Base-by-base conservation (phyloP, 2,888 invertebrate species). In the Conistra vaccinii region DNA sequence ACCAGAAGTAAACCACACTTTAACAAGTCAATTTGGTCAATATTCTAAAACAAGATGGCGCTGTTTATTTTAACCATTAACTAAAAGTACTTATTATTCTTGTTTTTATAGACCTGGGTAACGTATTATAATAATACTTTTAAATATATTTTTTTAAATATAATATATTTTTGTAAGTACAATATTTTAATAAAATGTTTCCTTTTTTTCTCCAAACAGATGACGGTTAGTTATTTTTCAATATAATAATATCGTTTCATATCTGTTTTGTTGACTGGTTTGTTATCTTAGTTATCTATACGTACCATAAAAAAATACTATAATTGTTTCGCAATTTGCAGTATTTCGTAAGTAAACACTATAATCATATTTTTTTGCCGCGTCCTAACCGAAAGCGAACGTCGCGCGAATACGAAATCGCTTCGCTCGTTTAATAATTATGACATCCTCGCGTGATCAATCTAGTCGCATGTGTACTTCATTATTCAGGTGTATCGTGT, bases 181-280 rank as follows among this genome's bases (percentile, higher is more conserved):
- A 5, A 5, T n/a, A 23, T n/a, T 32, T 32, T 32, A 51, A 32
- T 42, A 10, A 42, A 26, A 20, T 23, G 4, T 23, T 32, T n/a
- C 0, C 5, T 9, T 10, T 48, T 45, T 51, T n/a, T 10, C 10
- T 51, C 10, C 66, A 14, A 65, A 65, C 29, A 66, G 66, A 17
- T 10, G 17, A n/a, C 48, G 66, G 66, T 66, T 51, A 66, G 66
- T 66, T 32, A 51, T n/a, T 66, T 66, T 32, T 51, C 3, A n/a
- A 6, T 17, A 26, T 29, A 63, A 23, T 20, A 45, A 12, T 39
- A 61, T 9, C 3, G 9, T n/a, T n/a, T 14, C 2, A n/a, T n/a
- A n/a, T 35, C 14, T 14, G 35, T 32, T 61, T 5, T 35, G 7
- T 29, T 29, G 29, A 29, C 14, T 65, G 3, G 20, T 23, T 45